Base-by-base conservation (phyloP, 2,888 invertebrate genomes). In the Stramonita haemastoma region DNA sequence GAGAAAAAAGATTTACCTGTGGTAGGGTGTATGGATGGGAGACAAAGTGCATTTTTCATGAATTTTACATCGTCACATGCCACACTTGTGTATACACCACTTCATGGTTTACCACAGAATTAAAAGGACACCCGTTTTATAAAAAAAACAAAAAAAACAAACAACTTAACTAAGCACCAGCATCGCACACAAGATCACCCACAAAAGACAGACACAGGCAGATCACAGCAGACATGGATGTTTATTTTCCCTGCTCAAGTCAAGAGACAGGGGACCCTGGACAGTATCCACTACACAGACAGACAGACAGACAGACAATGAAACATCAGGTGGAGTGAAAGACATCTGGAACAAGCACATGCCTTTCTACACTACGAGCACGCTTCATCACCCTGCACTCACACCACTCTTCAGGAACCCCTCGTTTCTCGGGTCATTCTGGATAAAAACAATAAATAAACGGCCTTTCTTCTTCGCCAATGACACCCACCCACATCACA, bases 251-350 rank as follows among this genome's bases (percentile, higher is more conserved):
- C 85, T n/a, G 85, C 57, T n/a, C 77, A 8, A 81, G 81, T 19
- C 34, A 15, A 32, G 46, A 19, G 8, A 34, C 81, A 81, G 32
- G n/a, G 34, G 34, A 81, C n/a, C 60, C 57, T 34, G 34, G 86
- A 86, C 86, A 86, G 86, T 66, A 86, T 60, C 60, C 86, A 34
- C 86, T n/a, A 85, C 86, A 86, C 34, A 46, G 11, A 85, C 86
- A 86, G 66, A 86, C 34, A 46, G 11, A 85, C 86, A 86, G 66
- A 86, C 86, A 66, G 46, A 29, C 57, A 56, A 46, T 46, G 46
- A 46, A 46, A 46, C 46, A 46, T 57, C 15, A 29, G 57, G 86
- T 66, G 56, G 66, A 46, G 86, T 86, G 86, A 86, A 86, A 86
- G 86, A 86, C 86, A n/a, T 66, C 34, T 22, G 86, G 86, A 86